Percentiles rank a stretch among this genome's conserved stretches.
These are phyloP conservation scores for Riptortus pedestris DNA, from an alignment of 1,140 invertebrate genomes.

Conservation along the genomic window DNA sequence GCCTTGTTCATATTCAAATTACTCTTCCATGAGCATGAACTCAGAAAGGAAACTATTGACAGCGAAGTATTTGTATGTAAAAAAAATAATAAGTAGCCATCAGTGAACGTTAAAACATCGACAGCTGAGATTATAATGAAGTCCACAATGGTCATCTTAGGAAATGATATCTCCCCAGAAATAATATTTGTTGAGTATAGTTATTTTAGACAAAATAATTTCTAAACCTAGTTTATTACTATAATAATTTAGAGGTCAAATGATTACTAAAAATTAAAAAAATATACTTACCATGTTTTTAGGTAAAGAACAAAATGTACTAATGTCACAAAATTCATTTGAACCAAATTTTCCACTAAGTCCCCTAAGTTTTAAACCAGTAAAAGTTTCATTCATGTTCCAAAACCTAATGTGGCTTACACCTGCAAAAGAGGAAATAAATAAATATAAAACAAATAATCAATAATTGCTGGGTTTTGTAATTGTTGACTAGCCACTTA, in stretches of 20 bases:
- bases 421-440: no score
- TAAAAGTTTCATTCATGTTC: slow-evolving; percentile 84
- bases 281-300: slow-evolving; percentile 60
- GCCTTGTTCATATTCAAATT: no score
- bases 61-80: no score
- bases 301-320: slow-evolving; percentile 68
- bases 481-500: no score
- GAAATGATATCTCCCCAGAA: not conserved
- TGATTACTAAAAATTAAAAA: not conserved
- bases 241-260: not conserved
- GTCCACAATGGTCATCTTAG: not conserved
- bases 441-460: no score
- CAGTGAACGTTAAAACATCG: no score
- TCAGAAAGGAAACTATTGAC: no score
- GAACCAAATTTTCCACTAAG: slow-evolving; percentile 77
- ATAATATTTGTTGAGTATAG: not conserved
- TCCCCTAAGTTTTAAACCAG: slow-evolving; percentile 78
- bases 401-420: slow-evolving; percentile 80
- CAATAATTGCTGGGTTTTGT: no score
- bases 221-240: not conserved
- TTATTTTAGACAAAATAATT: not conserved
- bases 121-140: no score
- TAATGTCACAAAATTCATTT: slow-evolving; percentile 79
- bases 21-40: no score
- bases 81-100: no score